A percentile compares a stretch with the other conserved stretches of the same genome.
These are phyloP conservation scores for Sipha maydis DNA, from an alignment of 2,888 invertebrate species.

Conservation along the genomic window DNA sequence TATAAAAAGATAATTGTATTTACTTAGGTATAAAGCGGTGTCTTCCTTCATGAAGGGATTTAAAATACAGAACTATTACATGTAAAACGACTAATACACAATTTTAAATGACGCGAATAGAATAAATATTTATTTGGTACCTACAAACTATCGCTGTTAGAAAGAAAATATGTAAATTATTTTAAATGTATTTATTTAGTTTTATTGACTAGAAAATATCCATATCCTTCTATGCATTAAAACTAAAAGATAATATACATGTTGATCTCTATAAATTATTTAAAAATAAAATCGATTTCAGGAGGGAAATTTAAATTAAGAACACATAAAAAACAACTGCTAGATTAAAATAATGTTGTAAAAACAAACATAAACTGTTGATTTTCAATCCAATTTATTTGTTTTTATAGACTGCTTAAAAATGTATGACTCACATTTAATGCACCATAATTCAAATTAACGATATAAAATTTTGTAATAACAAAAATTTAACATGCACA, in stretches of 20 bases:
- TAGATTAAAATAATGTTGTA: not conserved
- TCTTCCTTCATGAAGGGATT: not conserved
- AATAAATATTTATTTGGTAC: conserved; percentile 4
- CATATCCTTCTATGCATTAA: not conserved
- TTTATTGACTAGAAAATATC: not conserved
- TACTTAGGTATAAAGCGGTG: not conserved
- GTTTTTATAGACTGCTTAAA: not conserved
- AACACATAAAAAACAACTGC: not conserved
- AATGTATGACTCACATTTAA: not conserved
- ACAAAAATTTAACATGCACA: not conserved
- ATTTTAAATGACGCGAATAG: not conserved
- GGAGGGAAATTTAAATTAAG: not conserved
- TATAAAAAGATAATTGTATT: not conserved
- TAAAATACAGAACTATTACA: too few relatives aligned
- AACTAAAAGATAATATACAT: not conserved
- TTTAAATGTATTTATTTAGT: not conserved
- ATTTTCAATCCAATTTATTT: conserved; percentile 2
- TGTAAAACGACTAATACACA: not conserved
- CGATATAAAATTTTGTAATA: not conserved
- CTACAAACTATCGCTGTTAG: not conserved
- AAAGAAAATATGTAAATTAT: not conserved
- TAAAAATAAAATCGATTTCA: not conserved
- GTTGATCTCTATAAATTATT: not conserved
- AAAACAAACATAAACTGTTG: not conserved
- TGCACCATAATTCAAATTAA: not conserved